phyloP scores from a whole-genome alignment of 2,113 vertebrate genomes.

The Neodon shergylaensis region DNA sequence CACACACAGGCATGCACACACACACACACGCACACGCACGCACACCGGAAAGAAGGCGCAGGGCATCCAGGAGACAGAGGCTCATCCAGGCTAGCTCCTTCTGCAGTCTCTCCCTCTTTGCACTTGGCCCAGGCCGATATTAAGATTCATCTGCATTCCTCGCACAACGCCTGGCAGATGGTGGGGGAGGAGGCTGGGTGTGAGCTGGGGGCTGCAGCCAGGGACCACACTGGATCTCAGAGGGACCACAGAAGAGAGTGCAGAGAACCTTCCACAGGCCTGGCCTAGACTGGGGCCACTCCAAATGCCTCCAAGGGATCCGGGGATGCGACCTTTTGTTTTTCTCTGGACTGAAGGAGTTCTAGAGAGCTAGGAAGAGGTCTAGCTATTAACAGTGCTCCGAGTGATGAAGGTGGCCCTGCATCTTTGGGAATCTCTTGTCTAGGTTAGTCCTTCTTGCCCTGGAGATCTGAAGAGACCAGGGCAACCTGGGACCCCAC shows the following conservation, averaged over 20 bases:
- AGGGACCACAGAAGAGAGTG: conserved; percentile 45
- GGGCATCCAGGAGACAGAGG: neutral
- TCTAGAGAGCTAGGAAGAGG: conserved; percentile 14
- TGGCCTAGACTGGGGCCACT: neutral
- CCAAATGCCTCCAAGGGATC: neutral
- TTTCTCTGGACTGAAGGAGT: conserved; percentile 11
- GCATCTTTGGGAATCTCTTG: neutral
- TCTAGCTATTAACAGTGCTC: neutral
- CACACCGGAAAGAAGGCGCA: neutral
- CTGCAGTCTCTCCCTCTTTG: conserved; percentile 72
- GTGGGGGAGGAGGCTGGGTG: conserved; percentile 81
- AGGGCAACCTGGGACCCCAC: neutral
- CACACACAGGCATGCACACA: neutral
- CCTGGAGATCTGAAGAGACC: neutral
- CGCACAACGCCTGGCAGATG: conserved; percentile 77
- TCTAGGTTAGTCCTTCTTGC: neutral
- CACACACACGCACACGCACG: neutral
- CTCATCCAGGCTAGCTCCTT: conserved; percentile 28
- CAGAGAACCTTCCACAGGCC: accelerated
- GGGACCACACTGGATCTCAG: conserved; percentile 48
- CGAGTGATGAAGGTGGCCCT: neutral
- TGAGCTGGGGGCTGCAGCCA: conserved; percentile 69
- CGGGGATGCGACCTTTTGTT: conserved; percentile 54
- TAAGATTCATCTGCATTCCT: conserved; percentile 81
- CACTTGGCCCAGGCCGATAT: conserved; percentile 79